Base-by-base conservation (phyloP, 2,888 invertebrate species). In the Schrankia costaestrigalis region DNA sequence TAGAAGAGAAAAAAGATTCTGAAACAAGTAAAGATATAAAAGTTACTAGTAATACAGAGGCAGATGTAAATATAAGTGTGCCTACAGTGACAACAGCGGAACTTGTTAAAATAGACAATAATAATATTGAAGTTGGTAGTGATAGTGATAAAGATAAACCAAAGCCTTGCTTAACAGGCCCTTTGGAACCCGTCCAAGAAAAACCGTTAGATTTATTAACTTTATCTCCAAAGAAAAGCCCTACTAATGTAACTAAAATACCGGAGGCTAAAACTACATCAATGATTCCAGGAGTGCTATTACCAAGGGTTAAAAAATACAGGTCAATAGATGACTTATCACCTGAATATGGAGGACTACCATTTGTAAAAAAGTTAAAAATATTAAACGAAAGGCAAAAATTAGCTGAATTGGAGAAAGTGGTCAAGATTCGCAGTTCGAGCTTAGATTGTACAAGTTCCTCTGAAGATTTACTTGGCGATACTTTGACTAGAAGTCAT, bases 381-480 rank as follows among this genome's bases (percentile, higher is more conserved):
- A 96, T 96, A 55, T 87, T 96, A 26, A 96, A 96, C 72, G 96
- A 96, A 78, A 90, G 95, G 6, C 95, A 95, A 70, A 96, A 95
- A 79, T 77, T 96, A 43, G 95, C 94, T 17, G 95, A 95, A 69
- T 83, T 96, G 26, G 95, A 95, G 71, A 91, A 90, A 50, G 94
- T 92, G 7, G 92, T 94, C 13, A 91, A 92, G 71, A 90, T 90
- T 41, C 89, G 95, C 42, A 95, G 95, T 73, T 94, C 94, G 37
- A 95, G 95, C 58, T 86, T 95, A 63, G 95, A 96, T 61, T 93
- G 89, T 56, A 90, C 91, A 2, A 90, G 91, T 57, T 88, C 86
- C 1, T 90, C 90, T 3, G 90, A 91, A 52, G 90, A 90, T 57
- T 86, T 89, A 43, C 69, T 89, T 26, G 83, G 90, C 48, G 90